Percentiles rank a stretch among this genome's conserved stretches.
These are phyloP conservation scores for Oceanodroma tethys DNA, from an alignment of 2,113 vertebrate genomes.

Conservation along the genomic window DNA sequence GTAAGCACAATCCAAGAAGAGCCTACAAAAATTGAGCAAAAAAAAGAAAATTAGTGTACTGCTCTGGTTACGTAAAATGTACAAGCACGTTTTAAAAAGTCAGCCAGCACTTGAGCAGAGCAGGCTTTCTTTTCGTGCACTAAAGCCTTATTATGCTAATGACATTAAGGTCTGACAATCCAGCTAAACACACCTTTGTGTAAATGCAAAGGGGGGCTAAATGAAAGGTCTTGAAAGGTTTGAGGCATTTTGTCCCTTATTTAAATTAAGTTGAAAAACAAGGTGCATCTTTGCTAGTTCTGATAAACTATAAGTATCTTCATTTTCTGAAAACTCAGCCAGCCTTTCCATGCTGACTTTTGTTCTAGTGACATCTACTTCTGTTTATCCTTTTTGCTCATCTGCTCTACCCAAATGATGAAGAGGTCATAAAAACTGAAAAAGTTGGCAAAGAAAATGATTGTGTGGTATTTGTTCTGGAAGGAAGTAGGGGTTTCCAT, in stretches of 20 bases:
- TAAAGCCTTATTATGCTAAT: constrained; percentile 28
- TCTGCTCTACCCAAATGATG: not conserved
- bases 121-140: not conserved
- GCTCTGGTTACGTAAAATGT: not conserved
- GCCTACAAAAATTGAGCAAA: constrained; percentile 69
- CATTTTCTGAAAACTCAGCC: not conserved
- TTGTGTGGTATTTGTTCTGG: not conserved
- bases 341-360: not conserved
- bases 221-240: not conserved
- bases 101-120: not conserved
- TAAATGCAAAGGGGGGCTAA: not conserved
- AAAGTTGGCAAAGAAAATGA: not conserved
- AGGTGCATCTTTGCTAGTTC: not conserved
- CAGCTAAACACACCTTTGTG: not conserved
- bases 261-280: not conserved
- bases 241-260: not conserved
- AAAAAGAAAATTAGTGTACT: not conserved
- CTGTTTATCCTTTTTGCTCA: not conserved
- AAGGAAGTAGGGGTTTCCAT: not conserved
- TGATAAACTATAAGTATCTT: not conserved
- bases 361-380: not conserved
- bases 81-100: not conserved
- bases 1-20: constrained; percentile 86
- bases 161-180: constrained; percentile 32
- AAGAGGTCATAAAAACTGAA: not conserved